A percentile compares a stretch with the other conserved stretches of the same genome.
Conservation (phyloP, 1,140 invertebrate species). For the Augochlora pura region DNA sequence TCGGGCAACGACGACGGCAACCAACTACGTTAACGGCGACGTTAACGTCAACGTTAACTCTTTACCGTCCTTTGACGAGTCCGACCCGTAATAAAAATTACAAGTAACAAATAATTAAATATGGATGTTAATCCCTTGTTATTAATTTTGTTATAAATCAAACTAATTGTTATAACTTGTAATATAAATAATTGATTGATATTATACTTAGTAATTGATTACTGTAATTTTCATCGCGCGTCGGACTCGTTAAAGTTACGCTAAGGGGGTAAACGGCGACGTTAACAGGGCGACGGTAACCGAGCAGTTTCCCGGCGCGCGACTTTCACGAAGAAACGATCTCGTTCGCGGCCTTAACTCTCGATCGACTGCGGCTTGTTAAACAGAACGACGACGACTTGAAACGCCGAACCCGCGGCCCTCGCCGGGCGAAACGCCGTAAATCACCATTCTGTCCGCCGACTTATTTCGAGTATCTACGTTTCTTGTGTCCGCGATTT, state of each 20-base stretch:
- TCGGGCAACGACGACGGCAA: conserved; percentile 5
- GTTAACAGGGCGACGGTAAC: background rate
- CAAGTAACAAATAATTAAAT: too few species aligned
- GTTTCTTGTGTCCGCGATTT: conserved; percentile 25
- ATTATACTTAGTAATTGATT: too few species aligned
- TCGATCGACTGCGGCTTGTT: conserved; percentile 60
- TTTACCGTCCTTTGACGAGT: too few species aligned
- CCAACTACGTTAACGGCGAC: too few species aligned
- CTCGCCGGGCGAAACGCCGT: conserved; percentile 43
- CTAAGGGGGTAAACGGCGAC: too few species aligned
- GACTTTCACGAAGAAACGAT: conserved; percentile 63
- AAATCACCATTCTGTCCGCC: conserved; percentile 36
- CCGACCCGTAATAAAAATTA: too few species aligned
- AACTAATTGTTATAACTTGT: too few species aligned
- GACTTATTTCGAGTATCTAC: conserved; percentile 35
- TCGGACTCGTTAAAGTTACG: too few species aligned
- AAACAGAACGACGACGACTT: conserved; percentile 57
- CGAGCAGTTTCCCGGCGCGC: conserved; percentile 52
- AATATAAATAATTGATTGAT: too few species aligned
- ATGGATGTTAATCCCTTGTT: too few species aligned
- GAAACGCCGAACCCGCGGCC: conserved; percentile 20
- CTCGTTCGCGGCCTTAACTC: conserved; percentile 63
- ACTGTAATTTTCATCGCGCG: too few species aligned
- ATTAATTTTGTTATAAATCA: too few species aligned
- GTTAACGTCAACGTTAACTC: background rate